Evolutionary conservation across 2,888 invertebrate species (phyloP), one percentile per base, ranked within the genome.

Genomic region (Cheilosia vulpina): DNA sequence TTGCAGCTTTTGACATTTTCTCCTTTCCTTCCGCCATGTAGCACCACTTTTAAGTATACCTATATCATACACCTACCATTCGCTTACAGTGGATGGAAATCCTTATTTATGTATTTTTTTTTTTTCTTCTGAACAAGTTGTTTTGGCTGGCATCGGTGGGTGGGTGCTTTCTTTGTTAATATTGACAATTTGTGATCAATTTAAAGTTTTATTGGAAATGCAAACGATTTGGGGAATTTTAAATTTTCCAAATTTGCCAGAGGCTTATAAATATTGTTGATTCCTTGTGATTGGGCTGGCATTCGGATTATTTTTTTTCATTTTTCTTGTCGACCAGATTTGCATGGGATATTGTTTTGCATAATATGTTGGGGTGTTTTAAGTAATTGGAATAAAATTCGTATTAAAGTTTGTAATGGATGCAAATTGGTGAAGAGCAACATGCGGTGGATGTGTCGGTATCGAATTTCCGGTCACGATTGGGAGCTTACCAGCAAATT

Each of bases 131-230:
- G 38, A 60, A 34, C 9, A 68, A 50, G 47, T 57, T 60, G 17
- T 41, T 19, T 27, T 31, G 19, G 21, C 52, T 17, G 27, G 34
- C 17, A 47, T 53, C 47, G 45, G 7, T 15, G 11, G 77, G 55
- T 66, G 66, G 78, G 53, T 77, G 76, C 76, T 77, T 72, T 72
- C 45, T 81, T 76, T 81, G 76, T 43, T 81, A 76, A 81, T 81
- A 75, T 75, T 34, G 47, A 62, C 68, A 69, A 63, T 76, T 63
- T 19, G 52, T 58, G 62, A 57, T 71, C 58, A 77, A 71, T 76
- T 81, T 60, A 66, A 83, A 73, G 68, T 83, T 83, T 73, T 78
- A 83, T 73, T 83, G 62, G 72, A 55, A 43, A 66, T 41, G 60
- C 17, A 27, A 38, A 19, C 52, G 55, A 78, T 71, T 72, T 78